Conservation (phyloP, 2,113 vertebrate species). For the Amphiprion ocellaris region DNA sequence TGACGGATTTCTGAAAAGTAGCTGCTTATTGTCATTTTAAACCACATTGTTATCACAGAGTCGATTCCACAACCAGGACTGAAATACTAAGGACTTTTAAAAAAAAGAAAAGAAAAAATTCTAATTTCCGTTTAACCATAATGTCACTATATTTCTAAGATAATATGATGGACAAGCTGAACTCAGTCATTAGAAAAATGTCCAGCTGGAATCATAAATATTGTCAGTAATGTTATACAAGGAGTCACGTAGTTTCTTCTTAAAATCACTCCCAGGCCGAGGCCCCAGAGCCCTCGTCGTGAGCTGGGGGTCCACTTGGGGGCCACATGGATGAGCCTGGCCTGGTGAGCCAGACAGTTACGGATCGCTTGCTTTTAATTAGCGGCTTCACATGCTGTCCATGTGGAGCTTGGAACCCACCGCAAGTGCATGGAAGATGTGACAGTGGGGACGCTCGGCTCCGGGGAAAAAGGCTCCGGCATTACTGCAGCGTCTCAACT, state of each 20-base stretch:
- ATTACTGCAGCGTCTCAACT: conserved; percentile 69
- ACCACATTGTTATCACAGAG: background rate
- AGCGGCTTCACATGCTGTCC: conserved; percentile 75
- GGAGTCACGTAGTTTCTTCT: conserved; percentile 17
- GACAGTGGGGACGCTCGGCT: conserved; percentile 70
- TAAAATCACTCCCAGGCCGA: conserved; percentile 50
- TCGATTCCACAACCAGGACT: background rate
- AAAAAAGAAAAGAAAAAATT: background rate
- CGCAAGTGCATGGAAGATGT: conserved; percentile 80
- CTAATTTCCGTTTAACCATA: background rate
- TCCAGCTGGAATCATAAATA: conserved; percentile 25
- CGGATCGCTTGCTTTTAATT: conserved; percentile 83
- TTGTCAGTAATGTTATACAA: conserved; percentile 15
- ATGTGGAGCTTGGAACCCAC: conserved; percentile 76
- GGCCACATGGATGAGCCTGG: conserved; percentile 76
- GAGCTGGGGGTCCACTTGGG: conserved; percentile 50
- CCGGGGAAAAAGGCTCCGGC: conserved; percentile 64
- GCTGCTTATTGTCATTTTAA: background rate
- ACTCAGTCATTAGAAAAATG: no score
- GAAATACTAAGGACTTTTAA: background rate
- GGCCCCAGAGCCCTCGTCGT: conserved; percentile 34
- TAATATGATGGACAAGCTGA: no score
- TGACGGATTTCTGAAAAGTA: conserved; percentile 10
- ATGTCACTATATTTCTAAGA: background rate
- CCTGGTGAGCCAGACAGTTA: conserved; percentile 78